Conservation (phyloP, 2,888 invertebrate species). For the Troglohyphantes excavatus region DNA sequence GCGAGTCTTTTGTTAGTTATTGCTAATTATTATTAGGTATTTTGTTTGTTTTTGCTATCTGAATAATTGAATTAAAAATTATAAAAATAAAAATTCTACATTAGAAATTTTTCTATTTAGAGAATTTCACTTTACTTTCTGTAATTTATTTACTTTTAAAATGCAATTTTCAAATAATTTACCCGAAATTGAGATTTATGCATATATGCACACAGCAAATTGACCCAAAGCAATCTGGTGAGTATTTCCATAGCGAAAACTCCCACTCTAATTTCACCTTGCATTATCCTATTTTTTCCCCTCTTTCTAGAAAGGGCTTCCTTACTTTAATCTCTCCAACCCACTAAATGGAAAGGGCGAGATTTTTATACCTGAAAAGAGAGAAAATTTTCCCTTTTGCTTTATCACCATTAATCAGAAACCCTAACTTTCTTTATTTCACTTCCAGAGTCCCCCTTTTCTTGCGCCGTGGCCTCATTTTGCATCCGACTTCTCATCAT, state of each 20-base stretch:
- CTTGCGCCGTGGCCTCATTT: conserved; percentile 36
- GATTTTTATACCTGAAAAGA: conserved; percentile 53
- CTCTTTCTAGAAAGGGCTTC: background rate
- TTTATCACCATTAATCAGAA: conserved; percentile 64
- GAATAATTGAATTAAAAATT: no score
- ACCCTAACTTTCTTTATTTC: conserved; percentile 58
- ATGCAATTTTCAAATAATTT: background rate
- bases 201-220: background rate
- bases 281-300: background rate
- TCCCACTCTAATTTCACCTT: conserved; percentile 1
- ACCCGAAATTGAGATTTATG: background rate
- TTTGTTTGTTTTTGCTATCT: no score
- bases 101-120: no score
- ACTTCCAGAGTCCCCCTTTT: conserved; percentile 40
- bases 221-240: background rate
- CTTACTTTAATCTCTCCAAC: conserved; percentile 4
- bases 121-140: no score
- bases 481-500: conserved; percentile 59
- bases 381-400: conserved; percentile 28
- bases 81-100: no score
- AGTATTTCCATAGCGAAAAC: background rate
- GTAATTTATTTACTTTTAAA: no score
- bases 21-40: no score
- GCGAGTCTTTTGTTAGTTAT: no score
- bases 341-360: conserved; percentile 25